Conservation (phyloP, 2,888 invertebrate species). For the Caenorhabditis doughertyi region DNA sequence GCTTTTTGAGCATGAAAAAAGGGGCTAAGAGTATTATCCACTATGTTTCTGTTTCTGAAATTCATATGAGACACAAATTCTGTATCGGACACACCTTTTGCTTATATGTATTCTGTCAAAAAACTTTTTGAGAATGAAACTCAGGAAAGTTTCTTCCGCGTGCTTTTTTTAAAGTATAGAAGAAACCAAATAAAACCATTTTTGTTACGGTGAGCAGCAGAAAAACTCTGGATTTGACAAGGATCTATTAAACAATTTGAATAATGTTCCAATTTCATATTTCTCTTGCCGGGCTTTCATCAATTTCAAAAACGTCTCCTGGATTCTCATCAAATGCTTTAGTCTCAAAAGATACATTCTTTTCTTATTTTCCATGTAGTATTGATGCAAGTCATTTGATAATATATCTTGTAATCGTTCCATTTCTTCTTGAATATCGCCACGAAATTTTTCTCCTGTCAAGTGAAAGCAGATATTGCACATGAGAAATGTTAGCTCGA, state of each 20-base stretch:
- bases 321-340: constrained; percentile 30
- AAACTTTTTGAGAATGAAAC: no score
- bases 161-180: no score
- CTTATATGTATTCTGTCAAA: no score
- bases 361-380: constrained; percentile 18
- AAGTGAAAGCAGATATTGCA: constrained; percentile 12
- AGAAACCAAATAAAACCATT: no score
- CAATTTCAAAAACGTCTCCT: constrained; percentile 18
- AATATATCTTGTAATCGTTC: constrained; percentile 15
- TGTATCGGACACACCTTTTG: no score
- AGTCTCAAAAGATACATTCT: constrained; percentile 8
- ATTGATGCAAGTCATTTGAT: constrained; percentile 24
- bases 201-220: no score
- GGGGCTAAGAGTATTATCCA: no score
- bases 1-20: no score
- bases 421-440: not conserved
- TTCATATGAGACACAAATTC: no score
- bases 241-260: constrained; percentile 4
- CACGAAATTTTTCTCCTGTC: not conserved
- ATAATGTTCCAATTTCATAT: constrained; percentile 1
- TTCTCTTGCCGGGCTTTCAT: constrained; percentile 11
- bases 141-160: no score
- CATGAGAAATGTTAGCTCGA: constrained; percentile 17
- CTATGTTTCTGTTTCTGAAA: no score
- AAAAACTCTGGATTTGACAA: constrained; percentile 35